A percentile compares a stretch with the other conserved stretches of the same genome.
phyloP scores from a whole-genome alignment of 2,113 vertebrate genomes.

The Sorex fumeus region DNA sequence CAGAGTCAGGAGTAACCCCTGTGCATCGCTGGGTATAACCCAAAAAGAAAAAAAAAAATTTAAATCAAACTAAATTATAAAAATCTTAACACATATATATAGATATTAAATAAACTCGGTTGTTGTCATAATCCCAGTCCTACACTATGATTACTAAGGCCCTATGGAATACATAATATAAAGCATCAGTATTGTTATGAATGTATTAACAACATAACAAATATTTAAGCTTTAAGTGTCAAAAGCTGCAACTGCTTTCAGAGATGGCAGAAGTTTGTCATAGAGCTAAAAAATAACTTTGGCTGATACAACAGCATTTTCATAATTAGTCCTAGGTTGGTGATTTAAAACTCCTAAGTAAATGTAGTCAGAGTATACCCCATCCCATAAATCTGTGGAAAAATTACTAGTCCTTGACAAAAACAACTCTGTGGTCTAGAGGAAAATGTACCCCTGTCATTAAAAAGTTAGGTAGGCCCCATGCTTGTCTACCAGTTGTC shows the following conservation, averaged over 20 bases:
- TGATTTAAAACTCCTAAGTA: slow-evolving; percentile 45
- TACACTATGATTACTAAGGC: not conserved
- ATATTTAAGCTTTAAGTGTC: not conserved
- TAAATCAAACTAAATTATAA: slow-evolving; percentile 13
- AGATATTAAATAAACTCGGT: slow-evolving; percentile 6
- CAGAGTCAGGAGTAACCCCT: too few species aligned
- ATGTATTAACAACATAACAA: not conserved
- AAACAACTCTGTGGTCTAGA: slow-evolving; percentile 19
- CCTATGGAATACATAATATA: not conserved
- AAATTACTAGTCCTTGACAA: slow-evolving; percentile 40
- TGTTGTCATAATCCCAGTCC: too few species aligned
- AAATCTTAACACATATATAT: slow-evolving; percentile 1
- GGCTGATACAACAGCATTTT: slow-evolving; percentile 10
- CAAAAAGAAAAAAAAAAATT: too few species aligned
- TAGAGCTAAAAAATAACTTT: not conserved
- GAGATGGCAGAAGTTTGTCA: not conserved
- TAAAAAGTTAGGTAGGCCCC: slow-evolving; percentile 21
- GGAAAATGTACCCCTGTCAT: slow-evolving; percentile 22
- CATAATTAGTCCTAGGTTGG: not conserved
- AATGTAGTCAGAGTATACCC: slow-evolving; percentile 40
- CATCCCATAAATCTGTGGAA: not conserved
- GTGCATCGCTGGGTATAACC: too few species aligned
- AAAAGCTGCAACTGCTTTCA: slow-evolving; percentile 9
- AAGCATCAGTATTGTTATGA: not conserved
- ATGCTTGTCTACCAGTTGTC: slow-evolving; percentile 3